Conservation (phyloP, 1,140 invertebrate genomes). For the Aphis craccivora region DNA sequence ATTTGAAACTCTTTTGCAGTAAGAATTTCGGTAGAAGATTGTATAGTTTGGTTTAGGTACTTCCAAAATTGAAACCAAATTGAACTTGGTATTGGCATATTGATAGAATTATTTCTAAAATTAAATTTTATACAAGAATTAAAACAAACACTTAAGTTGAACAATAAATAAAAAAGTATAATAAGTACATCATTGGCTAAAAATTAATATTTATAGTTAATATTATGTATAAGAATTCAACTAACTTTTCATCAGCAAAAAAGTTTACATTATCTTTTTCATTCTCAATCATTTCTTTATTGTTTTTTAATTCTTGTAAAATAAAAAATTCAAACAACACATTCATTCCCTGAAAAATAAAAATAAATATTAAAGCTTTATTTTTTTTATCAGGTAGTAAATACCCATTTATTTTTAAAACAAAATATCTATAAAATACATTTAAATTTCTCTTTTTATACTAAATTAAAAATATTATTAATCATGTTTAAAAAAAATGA, state of each 20-base stretch:
- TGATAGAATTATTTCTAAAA: conserved; percentile 10
- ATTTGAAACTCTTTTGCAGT: conserved; percentile 27
- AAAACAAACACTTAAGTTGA: background rate
- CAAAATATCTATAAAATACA: background rate
- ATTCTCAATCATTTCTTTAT: background rate
- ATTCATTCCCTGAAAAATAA: conserved; percentile 18
- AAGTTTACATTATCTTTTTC: background rate
- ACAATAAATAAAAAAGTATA: background rate
- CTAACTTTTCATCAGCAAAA: conserved; percentile 24
- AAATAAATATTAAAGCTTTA: background rate
- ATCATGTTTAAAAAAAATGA: too few relatives aligned
- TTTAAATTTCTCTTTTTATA: too few relatives aligned
- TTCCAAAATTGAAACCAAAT: conserved; percentile 39
- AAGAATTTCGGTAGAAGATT: background rate
- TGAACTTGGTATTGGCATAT: background rate
- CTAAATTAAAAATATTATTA: background rate
- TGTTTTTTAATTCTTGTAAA: conserved; percentile 33
- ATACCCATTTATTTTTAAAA: background rate
- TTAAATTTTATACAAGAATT: background rate
- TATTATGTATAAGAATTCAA: background rate
- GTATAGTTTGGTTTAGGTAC: background rate
- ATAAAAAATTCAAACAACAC: conserved; percentile 47
- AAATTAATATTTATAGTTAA: background rate
- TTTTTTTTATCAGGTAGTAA: background rate
- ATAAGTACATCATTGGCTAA: background rate